Percentiles rank a stretch among this genome's conserved stretches.
Evolutionary conservation across 2,888 invertebrate species (phyloP).

Genomic region (Meteorus colon): DNA sequence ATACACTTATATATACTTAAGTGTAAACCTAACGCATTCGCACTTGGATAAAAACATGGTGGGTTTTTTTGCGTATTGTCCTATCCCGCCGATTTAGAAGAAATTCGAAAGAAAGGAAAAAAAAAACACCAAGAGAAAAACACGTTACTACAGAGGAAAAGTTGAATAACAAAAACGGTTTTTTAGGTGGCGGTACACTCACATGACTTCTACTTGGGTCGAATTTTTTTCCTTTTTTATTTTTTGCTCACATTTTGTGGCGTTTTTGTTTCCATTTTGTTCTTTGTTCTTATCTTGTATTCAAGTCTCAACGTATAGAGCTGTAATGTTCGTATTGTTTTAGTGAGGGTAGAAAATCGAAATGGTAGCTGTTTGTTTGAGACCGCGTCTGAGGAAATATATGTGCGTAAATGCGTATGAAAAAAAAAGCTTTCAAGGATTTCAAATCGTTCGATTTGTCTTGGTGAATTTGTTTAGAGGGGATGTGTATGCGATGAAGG

Average conservation of each 20-base stretch:
- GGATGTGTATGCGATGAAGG: constrained; percentile 26
- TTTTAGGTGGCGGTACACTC: neutral
- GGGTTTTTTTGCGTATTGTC: constrained; percentile 45
- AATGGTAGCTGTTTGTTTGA: constrained; percentile 10
- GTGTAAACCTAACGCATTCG: constrained; percentile 30
- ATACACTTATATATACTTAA: neutral
- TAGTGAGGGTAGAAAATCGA: neutral
- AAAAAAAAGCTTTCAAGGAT: constrained; percentile 38
- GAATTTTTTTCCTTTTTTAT: neutral
- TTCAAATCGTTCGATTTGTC: constrained; percentile 27
- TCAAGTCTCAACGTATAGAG: neutral
- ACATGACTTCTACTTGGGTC: constrained; percentile 21
- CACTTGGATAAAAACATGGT: constrained; percentile 39
- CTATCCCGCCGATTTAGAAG: constrained; percentile 14
- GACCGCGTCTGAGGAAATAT: constrained; percentile 13
- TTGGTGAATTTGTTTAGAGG: constrained; percentile 37
- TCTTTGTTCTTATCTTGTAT: neutral
- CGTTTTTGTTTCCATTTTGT: neutral
- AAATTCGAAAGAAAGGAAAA: constrained; percentile 1
- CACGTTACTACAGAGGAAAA: constrained; percentile 4
- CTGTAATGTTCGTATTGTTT: constrained; percentile 3
- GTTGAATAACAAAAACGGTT: constrained; percentile 21
- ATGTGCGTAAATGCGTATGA: neutral
- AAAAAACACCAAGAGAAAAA: neutral
- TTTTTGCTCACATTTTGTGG: neutral